Conservation (phyloP, 2,113 vertebrate species). For the Nansenia antarctica region DNA sequence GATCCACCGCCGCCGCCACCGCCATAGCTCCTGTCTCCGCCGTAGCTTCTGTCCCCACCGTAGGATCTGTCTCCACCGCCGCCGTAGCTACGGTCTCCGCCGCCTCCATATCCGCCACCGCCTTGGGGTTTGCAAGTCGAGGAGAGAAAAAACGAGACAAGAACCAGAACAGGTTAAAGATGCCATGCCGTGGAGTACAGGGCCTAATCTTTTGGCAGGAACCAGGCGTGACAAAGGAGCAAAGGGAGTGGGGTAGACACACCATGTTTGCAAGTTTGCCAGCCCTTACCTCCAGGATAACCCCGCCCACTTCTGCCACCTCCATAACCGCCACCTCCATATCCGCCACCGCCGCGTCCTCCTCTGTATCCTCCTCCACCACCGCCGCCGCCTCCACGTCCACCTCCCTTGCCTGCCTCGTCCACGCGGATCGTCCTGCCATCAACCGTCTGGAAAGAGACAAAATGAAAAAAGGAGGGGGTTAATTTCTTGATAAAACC, state of each 20-base stretch:
- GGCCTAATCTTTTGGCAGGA: too few species aligned
- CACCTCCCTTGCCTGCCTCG: conserved; percentile 90
- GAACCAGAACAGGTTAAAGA: neutral
- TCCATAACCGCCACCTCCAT: conserved; percentile 73
- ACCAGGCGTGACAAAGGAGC: conserved; percentile 25
- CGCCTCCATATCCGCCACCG: conserved; percentile 71
- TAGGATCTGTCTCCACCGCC: conserved; percentile 52
- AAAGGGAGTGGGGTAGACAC: conserved; percentile 19
- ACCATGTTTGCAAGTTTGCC: conserved; percentile 15
- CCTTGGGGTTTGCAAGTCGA: neutral
- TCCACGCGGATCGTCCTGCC: conserved; percentile 93
- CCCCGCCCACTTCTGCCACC: conserved; percentile 82
- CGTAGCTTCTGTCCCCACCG: conserved; percentile 78
- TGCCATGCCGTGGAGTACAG: too few species aligned
- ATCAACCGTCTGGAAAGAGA: conserved; percentile 82
- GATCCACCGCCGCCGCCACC: too few species aligned
- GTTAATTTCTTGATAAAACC: too few species aligned
- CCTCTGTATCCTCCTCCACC: conserved; percentile 78
- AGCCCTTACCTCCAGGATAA: conserved; percentile 76
- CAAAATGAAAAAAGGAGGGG: too few species aligned
- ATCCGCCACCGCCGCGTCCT: conserved; percentile 63
- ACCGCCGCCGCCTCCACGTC: conserved; percentile 73
- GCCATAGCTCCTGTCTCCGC: conserved; percentile 71
- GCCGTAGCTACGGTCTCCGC: conserved; percentile 51
- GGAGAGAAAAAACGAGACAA: neutral